Evolutionary conservation across 2,797 vertebrate genomes (phyloP).

Genomic region (Nyctibius grandis): DNA sequence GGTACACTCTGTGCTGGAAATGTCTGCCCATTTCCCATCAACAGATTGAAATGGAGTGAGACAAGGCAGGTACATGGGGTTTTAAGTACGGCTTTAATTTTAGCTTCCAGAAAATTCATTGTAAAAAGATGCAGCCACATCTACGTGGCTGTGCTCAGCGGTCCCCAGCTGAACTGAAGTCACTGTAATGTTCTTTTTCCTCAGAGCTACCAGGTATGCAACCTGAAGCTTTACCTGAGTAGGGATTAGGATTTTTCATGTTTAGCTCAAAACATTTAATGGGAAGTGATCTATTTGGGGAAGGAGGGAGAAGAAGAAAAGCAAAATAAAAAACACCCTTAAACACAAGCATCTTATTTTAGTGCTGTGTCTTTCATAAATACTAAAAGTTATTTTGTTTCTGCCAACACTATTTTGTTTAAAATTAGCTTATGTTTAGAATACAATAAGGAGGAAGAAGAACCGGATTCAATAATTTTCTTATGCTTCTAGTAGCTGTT

Average conservation of each 20-base stretch:
- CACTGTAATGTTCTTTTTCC: neutral
- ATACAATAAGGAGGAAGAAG: neutral
- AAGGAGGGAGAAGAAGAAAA: neutral
- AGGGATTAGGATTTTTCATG: neutral
- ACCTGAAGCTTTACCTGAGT: neutral
- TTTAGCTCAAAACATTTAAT: neutral
- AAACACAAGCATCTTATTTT: neutral
- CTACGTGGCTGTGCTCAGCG: neutral
- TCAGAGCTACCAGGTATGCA: neutral
- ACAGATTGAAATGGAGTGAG: fast-evolving
- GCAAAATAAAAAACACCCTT: neutral
- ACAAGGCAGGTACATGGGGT: neutral
- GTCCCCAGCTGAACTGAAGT: neutral
- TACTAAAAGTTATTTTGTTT: neutral
- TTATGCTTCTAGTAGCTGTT: slow-evolving; percentile 30
- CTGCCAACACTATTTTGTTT: slow-evolving; percentile 7
- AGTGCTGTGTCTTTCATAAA: neutral
- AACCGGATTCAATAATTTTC: slow-evolving; percentile 14
- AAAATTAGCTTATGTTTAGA: neutral
- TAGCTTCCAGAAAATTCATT: neutral
- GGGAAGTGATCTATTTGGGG: neutral
- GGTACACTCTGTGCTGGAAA: neutral
- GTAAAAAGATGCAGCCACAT: neutral
- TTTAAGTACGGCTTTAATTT: neutral
- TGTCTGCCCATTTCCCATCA: fast-evolving